These are phyloP conservation scores for Syngnathus floridae DNA, from an alignment of 2,113 vertebrate genomes.

Conservation along the genomic window DNA sequence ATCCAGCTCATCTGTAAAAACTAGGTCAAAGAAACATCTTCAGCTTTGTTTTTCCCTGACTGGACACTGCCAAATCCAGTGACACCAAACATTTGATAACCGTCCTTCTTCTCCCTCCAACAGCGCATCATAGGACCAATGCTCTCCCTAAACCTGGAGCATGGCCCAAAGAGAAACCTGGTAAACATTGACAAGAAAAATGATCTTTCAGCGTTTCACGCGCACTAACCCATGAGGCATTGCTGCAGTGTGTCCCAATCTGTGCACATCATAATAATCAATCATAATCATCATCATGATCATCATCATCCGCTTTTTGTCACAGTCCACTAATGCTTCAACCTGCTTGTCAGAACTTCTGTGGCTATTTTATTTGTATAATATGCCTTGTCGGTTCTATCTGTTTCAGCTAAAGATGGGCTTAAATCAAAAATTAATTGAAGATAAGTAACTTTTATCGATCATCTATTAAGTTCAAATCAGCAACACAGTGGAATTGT, in stretches of 20 bases:
- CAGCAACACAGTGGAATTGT: neutral
- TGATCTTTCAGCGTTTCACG: conserved; percentile 34
- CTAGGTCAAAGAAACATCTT: conserved; percentile 12
- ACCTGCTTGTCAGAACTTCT: conserved; percentile 28
- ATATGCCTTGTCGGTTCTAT: neutral
- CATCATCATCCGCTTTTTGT: conserved; percentile 36
- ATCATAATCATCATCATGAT: conserved; percentile 8
- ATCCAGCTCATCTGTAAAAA: conserved; percentile 26
- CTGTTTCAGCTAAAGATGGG: neutral
- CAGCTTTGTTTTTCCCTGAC: conserved; percentile 3
- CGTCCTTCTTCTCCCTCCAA: conserved; percentile 52
- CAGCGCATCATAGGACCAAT: conserved; percentile 54
- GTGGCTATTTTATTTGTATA: conserved; percentile 28
- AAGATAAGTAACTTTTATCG: neutral
- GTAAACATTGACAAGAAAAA: conserved; percentile 59
- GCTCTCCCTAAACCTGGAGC: conserved; percentile 44
- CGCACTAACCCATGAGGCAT: conserved; percentile 44
- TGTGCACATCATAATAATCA: conserved; percentile 14
- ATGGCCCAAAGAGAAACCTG: conserved; percentile 51
- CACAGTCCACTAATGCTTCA: conserved; percentile 23
- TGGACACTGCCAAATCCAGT: neutral
- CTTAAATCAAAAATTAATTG: neutral
- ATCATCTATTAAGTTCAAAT: neutral
- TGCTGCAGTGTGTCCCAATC: conserved; percentile 14
- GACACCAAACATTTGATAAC: conserved; percentile 42